Conservation (phyloP, 2,113 vertebrate species). For the Cathartes aura region DNA sequence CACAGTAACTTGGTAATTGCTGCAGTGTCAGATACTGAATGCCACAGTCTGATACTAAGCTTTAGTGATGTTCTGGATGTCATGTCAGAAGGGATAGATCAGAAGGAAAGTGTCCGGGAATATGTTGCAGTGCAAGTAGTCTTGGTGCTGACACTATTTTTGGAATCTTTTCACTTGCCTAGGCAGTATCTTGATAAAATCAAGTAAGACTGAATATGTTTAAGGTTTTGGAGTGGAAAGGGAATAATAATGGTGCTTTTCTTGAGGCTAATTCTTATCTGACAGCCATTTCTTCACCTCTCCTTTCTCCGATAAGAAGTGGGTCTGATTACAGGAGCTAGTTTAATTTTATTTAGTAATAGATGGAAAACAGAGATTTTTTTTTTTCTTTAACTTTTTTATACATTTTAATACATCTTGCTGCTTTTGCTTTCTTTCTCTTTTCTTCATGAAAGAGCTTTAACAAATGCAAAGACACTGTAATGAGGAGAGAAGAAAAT, state of each 20-base stretch:
- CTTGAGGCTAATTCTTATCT: neutral
- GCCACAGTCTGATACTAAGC: neutral
- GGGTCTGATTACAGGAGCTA: neutral
- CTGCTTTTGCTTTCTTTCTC: neutral
- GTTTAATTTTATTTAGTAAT: neutral
- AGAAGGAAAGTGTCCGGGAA: neutral
- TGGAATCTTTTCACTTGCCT: neutral
- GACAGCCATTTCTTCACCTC: neutral
- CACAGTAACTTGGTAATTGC: neutral
- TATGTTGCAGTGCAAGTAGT: neutral
- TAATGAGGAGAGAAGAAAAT: neutral
- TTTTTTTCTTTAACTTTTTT: neutral
- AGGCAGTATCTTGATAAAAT: constrained; percentile 9
- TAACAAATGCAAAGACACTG: neutral
- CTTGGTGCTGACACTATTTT: neutral
- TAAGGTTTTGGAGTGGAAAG: neutral
- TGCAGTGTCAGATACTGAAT: neutral
- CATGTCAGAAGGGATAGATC: neutral
- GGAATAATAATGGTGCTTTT: neutral
- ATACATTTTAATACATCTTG: neutral
- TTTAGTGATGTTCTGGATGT: neutral
- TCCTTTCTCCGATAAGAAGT: neutral
- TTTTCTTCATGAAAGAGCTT: neutral
- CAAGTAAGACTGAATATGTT: neutral
- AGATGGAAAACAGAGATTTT: neutral